Evolutionary conservation across 1,140 invertebrate genomes (phyloP).

Genomic region (Lanistes nyassanus): DNA sequence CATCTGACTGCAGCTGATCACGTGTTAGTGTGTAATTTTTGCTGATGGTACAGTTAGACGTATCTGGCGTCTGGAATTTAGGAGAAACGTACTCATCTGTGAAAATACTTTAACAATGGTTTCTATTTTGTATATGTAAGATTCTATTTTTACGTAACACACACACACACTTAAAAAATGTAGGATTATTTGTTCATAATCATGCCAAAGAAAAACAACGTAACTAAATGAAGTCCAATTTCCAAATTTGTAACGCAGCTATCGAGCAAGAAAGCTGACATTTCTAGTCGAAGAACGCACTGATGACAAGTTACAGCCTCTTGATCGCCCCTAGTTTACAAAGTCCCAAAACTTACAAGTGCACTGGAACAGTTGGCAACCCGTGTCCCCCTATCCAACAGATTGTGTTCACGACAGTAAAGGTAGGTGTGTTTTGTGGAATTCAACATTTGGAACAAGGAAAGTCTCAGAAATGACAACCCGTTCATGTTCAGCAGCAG

Average conservation of each 20-base stretch:
- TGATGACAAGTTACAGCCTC: too few species aligned
- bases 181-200: too few species aligned
- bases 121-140: not conserved
- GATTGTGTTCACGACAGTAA: not conserved
- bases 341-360: too few species aligned
- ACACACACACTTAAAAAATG: too few species aligned
- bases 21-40: not conserved
- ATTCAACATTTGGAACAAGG: not conserved
- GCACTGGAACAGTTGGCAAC: slow-evolving; percentile 9
- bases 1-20: not conserved
- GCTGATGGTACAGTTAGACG: too few species aligned
- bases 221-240: too few species aligned
- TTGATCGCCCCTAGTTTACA: too few species aligned
- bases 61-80: not conserved
- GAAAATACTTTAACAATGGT: not conserved
- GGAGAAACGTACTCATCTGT: not conserved
- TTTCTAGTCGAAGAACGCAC: too few species aligned
- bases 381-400: slow-evolving; percentile 13
- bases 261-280: too few species aligned
- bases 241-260: too few species aligned
- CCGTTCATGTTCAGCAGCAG: slow-evolving; percentile 12
- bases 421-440: slow-evolving; percentile 2
- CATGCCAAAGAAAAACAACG: too few species aligned
- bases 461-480: not conserved
- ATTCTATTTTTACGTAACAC: not conserved